Conservation (phyloP, 2,888 invertebrate genomes). For the Acanthopleura granulata region DNA sequence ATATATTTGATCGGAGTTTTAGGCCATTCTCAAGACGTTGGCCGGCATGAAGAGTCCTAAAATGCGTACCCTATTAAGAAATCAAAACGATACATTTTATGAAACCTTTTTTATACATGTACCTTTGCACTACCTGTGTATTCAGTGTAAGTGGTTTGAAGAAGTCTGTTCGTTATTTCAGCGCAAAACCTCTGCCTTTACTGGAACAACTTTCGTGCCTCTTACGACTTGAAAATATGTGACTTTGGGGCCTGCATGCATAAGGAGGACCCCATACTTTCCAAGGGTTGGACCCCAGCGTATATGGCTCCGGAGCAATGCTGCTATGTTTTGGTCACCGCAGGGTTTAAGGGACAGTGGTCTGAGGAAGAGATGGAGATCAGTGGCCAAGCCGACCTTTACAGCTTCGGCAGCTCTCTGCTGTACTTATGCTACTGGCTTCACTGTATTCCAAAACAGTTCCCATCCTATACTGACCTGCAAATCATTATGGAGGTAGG, state of each 20-base stretch:
- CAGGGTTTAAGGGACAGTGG: background rate
- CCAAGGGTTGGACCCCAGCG: background rate
- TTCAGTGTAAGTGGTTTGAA: no score
- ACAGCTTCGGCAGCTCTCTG: background rate
- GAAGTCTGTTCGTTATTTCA: background rate
- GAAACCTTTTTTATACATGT: no score
- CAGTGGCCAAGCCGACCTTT: background rate
- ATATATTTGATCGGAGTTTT: no score
- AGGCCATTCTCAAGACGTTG: no score
- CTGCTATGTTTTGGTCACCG: background rate
- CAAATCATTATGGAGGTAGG: background rate
- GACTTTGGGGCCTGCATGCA: slow-evolving; percentile 2
- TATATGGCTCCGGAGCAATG: background rate
- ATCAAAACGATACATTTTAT: no score
- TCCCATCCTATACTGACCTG: background rate
- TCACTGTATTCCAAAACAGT: background rate
- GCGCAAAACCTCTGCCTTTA: background rate
- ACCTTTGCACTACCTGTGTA: no score
- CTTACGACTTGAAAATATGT: background rate
- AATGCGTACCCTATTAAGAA: no score
- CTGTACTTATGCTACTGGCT: background rate
- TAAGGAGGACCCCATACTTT: background rate
- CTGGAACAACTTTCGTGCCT: background rate
- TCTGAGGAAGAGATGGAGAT: background rate
- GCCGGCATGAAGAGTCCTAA: no score